Percentiles rank a stretch among this genome's conserved stretches.
These are phyloP conservation scores for Caenorhabditis remanei DNA, from an alignment of 1,140 invertebrate species.

Conservation along the genomic window DNA sequence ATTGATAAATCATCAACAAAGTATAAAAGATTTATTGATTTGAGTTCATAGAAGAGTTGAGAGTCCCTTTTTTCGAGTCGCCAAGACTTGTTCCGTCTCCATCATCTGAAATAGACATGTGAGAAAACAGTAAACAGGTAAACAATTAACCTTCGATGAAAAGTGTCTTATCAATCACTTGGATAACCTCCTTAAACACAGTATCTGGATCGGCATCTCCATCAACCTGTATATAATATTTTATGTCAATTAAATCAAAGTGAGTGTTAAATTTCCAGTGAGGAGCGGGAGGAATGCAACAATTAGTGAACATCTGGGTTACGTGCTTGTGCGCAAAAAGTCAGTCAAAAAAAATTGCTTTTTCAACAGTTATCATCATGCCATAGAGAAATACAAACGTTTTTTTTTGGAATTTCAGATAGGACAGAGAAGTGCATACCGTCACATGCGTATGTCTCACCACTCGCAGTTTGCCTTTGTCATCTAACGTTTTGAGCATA, in stretches of 20 bases:
- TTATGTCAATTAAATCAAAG: neutral
- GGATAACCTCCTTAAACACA: conserved; percentile 72
- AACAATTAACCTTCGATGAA: conserved; percentile 73
- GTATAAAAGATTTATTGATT: too few species aligned
- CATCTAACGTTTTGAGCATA: conserved; percentile 76
- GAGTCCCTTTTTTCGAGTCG: conserved; percentile 68
- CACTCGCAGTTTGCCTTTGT: conserved; percentile 75
- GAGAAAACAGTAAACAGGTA: neutral
- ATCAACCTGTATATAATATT: conserved; percentile 68
- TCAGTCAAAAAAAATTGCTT: neutral
- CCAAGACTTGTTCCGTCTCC: conserved; percentile 70
- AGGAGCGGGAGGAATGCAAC: too few species aligned
- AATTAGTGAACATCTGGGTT: neutral
- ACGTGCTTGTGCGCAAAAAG: neutral
- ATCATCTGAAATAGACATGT: conserved; percentile 66
- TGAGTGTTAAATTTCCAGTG: conserved; percentile 9
- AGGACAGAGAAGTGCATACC: conserved; percentile 62
- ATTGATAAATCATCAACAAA: neutral
- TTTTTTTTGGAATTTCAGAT: neutral
- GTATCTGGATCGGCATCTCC: conserved; percentile 72
- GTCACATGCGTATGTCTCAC: conserved; percentile 65
- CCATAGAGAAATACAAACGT: neutral
- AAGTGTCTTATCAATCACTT: conserved; percentile 71
- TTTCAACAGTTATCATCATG: too few species aligned
- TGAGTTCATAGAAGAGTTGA: conserved; percentile 54